A percentile compares a stretch with the other conserved stretches of the same genome.
phyloP scores from a whole-genome alignment of 2,888 invertebrate species.

The Plusia festucae region DNA sequence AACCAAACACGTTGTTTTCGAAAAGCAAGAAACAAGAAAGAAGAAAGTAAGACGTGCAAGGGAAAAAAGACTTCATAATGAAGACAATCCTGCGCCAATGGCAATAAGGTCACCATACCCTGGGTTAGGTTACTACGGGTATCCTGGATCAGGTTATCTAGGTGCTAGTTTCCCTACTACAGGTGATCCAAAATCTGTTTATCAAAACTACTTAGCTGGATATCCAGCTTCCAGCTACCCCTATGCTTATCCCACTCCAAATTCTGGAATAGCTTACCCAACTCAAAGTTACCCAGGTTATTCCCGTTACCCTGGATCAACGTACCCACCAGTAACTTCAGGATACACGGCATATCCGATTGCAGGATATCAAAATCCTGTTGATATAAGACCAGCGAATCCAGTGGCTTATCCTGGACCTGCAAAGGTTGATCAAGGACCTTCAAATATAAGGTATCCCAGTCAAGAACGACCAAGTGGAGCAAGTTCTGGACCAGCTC shows the following conservation, averaged over 20 bases:
- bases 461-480: conserved; percentile 2
- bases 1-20: conserved; percentile 35
- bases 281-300: conserved; percentile 8
- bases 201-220: conserved; percentile 12
- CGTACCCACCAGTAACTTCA: conserved; percentile 9
- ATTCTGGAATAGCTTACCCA: conserved; percentile 14
- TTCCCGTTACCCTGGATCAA: conserved; percentile 13
- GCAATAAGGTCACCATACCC: conserved; percentile 4
- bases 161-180: conserved; percentile 11
- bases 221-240: conserved; percentile 11
- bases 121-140: conserved; percentile 14
- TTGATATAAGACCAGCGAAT: conserved; percentile 9
- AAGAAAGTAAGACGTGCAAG: conserved; percentile 64
- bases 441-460: conserved; percentile 23
- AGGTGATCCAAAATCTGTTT: conserved; percentile 12
- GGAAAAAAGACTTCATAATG: conserved; percentile 58
- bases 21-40: conserved; percentile 52
- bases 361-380: conserved; percentile 13
- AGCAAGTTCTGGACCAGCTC: not conserved
- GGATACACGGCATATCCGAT: conserved; percentile 24
- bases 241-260: conserved; percentile 12
- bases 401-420: conserved; percentile 9
- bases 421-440: conserved; percentile 6
- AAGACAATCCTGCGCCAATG: conserved; percentile 2
- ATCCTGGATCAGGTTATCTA: conserved; percentile 29